Percentiles rank a stretch among this genome's conserved stretches.
Conservation (phyloP, 2,888 invertebrate species). For the Scaptomyza polygonia region DNA sequence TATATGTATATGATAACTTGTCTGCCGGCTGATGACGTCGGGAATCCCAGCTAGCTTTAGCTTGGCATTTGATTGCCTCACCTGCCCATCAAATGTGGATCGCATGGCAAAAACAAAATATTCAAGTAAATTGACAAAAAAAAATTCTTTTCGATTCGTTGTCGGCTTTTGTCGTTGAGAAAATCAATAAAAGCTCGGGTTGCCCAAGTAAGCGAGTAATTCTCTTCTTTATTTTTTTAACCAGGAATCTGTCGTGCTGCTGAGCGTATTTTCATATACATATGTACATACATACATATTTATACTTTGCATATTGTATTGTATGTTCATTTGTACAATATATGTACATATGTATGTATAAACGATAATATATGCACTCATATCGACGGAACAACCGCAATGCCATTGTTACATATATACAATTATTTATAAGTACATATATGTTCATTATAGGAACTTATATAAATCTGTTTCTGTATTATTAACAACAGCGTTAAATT, state of each 20-base stretch:
- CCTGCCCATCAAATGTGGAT: slow-evolving; percentile 56
- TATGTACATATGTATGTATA: slow-evolving; percentile 5
- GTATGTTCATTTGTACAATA: neutral
- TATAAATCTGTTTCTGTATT: neutral
- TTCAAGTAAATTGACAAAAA: slow-evolving; percentile 1
- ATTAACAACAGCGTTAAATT: slow-evolving; percentile 3
- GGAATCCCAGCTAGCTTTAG: slow-evolving; percentile 71
- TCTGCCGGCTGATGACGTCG: slow-evolving; percentile 60
- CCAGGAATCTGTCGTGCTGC: slow-evolving; percentile 31
- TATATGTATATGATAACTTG: slow-evolving; percentile 36
- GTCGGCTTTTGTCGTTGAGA: slow-evolving; percentile 21
- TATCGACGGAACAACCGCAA: slow-evolving; percentile 25
- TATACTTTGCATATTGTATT: slow-evolving; percentile 23
- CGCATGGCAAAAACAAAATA: slow-evolving; percentile 28
- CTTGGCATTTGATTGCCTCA: slow-evolving; percentile 63
- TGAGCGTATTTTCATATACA: slow-evolving; percentile 4
- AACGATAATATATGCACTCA: slow-evolving; percentile 17
- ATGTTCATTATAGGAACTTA: neutral
- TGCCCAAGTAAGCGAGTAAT: slow-evolving; percentile 21
- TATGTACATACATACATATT: neutral
- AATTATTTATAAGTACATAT: slow-evolving; percentile 20
- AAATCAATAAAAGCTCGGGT: slow-evolving; percentile 55
- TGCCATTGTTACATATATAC: slow-evolving; percentile 25
- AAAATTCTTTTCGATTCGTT: slow-evolving; percentile 3
- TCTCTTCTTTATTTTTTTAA: slow-evolving; percentile 25